phyloP scores from a whole-genome alignment of 1,140 invertebrate genomes.

The Xylocopa sonorina region DNA sequence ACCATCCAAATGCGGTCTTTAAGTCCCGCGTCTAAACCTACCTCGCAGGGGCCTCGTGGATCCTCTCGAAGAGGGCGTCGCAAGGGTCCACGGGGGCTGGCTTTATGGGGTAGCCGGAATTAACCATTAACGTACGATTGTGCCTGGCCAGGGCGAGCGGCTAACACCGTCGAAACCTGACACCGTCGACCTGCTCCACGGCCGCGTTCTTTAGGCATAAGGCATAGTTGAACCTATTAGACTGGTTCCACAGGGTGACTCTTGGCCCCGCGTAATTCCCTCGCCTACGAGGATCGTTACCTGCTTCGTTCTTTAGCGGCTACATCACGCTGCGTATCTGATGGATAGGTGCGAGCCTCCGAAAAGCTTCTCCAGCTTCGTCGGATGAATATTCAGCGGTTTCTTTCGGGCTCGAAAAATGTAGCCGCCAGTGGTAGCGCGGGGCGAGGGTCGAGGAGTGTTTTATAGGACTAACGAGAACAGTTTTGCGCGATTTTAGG shows the following conservation, averaged over 20 bases:
- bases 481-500: too few species aligned
- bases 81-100: constrained; percentile 48
- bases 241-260: constrained; percentile 52
- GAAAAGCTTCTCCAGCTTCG: background rate
- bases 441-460: background rate
- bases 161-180: constrained; percentile 70
- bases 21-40: constrained; percentile 31
- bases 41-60: constrained; percentile 43
- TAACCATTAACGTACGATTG: constrained; percentile 74
- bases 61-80: constrained; percentile 45
- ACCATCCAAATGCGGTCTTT: constrained; percentile 16
- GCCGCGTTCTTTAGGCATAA: constrained; percentile 54
- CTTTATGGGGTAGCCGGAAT: constrained; percentile 70
- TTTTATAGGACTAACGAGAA: too few species aligned
- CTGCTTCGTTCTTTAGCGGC: background rate
- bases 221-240: constrained; percentile 67
- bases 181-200: constrained; percentile 70
- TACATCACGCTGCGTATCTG: background rate
- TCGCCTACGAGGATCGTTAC: constrained; percentile 16
- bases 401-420: background rate
- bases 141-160: constrained; percentile 55
- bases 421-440: background rate
- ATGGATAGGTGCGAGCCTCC: background rate
- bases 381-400: too few species aligned
- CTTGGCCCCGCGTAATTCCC: constrained; percentile 14